Conservation (phyloP, 2,888 invertebrate species). For the Orgyia antiqua region DNA sequence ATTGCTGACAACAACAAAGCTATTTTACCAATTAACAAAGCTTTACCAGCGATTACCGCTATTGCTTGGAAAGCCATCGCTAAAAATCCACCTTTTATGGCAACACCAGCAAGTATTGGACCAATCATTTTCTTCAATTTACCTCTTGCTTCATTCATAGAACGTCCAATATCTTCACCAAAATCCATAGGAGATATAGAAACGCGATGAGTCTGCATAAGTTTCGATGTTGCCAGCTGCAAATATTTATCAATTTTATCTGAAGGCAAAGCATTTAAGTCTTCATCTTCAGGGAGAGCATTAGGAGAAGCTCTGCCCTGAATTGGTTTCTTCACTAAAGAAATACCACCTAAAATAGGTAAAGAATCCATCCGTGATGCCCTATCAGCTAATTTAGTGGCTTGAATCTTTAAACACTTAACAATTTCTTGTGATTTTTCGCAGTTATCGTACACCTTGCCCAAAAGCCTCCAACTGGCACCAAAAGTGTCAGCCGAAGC, state of each 20-base stretch:
- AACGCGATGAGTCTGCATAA: conserved; percentile 80
- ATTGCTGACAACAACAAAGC: conserved; percentile 88
- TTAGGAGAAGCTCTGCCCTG: conserved; percentile 67
- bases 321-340: conserved; percentile 70
- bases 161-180: conserved; percentile 64
- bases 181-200: conserved; percentile 67
- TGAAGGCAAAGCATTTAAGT: conserved; percentile 78
- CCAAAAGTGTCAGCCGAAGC: conserved; percentile 60
- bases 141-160: conserved; percentile 75
- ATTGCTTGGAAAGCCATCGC: conserved; percentile 87
- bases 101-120: conserved; percentile 82
- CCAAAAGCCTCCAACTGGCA: conserved; percentile 66
- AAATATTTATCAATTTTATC: conserved; percentile 80
- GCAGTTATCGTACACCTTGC: conserved; percentile 80
- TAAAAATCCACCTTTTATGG: conserved; percentile 84
- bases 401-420: conserved; percentile 85
- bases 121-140: conserved; percentile 82
- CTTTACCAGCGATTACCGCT: conserved; percentile 87
- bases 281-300: conserved; percentile 75
- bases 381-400: conserved; percentile 80
- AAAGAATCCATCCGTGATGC: conserved; percentile 81
- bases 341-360: conserved; percentile 80
- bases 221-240: conserved; percentile 72
- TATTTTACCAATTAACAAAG: conserved; percentile 89
- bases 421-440: conserved; percentile 80